A percentile compares a stretch with the other conserved stretches of the same genome.
Conservation (phyloP, 2,113 vertebrate genomes). For the Mastomys coucha region DNA sequence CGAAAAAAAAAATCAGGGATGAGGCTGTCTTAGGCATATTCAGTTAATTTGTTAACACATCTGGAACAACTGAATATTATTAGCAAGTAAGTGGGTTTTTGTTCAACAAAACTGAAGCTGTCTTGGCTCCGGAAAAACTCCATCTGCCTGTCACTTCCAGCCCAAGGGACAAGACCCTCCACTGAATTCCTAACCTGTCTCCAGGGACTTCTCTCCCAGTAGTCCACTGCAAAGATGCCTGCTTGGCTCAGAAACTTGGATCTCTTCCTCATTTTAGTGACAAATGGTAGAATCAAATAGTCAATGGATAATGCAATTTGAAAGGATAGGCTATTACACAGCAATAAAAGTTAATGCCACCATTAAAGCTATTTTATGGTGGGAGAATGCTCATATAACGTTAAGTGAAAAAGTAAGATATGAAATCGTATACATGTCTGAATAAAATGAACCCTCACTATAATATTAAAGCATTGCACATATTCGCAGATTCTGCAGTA, state of each 20-base stretch:
- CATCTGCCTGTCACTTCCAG: not conserved
- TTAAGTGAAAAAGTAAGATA: not conserved
- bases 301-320: not conserved
- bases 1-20: not conserved
- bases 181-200: not conserved
- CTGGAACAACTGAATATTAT: not conserved
- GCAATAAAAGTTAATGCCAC: slow-evolving; percentile 10
- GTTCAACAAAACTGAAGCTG: not conserved
- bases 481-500: not conserved
- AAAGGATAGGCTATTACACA: not conserved
- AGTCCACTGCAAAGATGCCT: not conserved
- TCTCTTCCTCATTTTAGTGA: not conserved
- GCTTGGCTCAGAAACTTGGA: not conserved
- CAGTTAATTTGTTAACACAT: not conserved
- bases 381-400: not conserved
- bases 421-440: not conserved
- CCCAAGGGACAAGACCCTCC: not conserved
- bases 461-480: not conserved
- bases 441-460: not conserved
- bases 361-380: not conserved
- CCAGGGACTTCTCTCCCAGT: not conserved
- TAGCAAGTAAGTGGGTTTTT: not conserved
- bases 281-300: not conserved
- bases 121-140: not conserved
- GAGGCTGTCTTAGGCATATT: not conserved